Conservation (phyloP, 2,113 vertebrate genomes). For the Rhipidura dahli region DNA sequence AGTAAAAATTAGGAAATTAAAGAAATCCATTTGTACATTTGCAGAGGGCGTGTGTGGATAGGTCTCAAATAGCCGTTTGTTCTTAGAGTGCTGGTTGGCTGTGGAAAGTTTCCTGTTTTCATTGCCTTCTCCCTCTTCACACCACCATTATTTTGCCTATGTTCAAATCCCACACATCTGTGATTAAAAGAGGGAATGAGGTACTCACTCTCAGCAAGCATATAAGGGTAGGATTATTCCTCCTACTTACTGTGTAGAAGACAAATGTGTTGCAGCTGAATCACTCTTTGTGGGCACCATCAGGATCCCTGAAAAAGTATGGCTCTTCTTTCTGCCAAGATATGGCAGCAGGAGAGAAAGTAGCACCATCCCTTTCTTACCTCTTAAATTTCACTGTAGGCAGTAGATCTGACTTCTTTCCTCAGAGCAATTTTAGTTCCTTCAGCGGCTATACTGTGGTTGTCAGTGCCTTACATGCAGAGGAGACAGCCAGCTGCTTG, state of each 20-base stretch:
- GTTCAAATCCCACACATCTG: not conserved
- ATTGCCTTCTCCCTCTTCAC: not conserved
- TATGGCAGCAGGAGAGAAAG: not conserved
- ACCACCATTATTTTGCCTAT: not conserved
- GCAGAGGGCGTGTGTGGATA: not conserved
- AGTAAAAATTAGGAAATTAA: not conserved
- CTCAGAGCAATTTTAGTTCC: not conserved
- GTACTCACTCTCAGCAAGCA: not conserved
- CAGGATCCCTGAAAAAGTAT: not conserved
- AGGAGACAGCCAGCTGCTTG: not conserved
- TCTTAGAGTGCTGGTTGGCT: not conserved
- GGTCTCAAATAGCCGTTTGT: not conserved
- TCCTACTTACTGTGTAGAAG: slow-evolving; percentile 15
- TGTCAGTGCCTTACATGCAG: not conserved
- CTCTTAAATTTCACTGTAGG: not conserved
- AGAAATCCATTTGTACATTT: not conserved
- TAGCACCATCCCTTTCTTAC: not conserved
- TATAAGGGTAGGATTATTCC: slow-evolving; percentile 2
- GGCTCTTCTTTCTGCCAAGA: not conserved
- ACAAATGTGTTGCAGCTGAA: not conserved
- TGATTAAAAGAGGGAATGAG: not conserved
- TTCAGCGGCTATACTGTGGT: not conserved
- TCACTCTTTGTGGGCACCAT: not conserved
- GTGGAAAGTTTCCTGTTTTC: not conserved
- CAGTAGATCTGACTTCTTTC: not conserved